Conservation (phyloP, 2,888 invertebrate genomes). For the Brachypalpus laphriformis region DNA sequence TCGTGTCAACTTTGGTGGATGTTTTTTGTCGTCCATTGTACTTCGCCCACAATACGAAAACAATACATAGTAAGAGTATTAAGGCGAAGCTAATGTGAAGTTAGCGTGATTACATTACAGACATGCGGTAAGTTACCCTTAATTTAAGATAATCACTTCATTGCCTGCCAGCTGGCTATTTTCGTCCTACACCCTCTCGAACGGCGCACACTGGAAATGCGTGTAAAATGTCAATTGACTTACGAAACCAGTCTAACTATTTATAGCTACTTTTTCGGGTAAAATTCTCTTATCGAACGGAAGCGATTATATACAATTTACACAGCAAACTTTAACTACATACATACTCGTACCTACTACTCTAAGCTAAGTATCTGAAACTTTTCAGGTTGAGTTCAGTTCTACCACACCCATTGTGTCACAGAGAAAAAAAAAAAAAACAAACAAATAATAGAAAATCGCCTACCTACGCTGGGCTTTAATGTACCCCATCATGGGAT, state of each 20-base stretch:
- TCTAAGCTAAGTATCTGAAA: background rate
- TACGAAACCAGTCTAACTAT: constrained; percentile 34
- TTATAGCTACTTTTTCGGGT: constrained; percentile 42
- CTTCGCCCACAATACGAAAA: constrained; percentile 26
- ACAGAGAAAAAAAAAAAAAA: background rate
- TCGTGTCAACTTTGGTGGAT: background rate
- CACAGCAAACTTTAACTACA: constrained; percentile 16
- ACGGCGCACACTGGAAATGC: constrained; percentile 35
- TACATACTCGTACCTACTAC: background rate
- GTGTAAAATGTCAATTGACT: constrained; percentile 57
- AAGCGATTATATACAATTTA: constrained; percentile 66
- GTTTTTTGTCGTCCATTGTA: constrained; percentile 17
- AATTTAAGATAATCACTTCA: constrained; percentile 68
- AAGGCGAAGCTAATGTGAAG: constrained; percentile 57
- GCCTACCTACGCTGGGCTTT: background rate
- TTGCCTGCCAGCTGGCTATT: constrained; percentile 68
- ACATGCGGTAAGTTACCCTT: constrained; percentile 47
- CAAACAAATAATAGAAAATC: background rate
- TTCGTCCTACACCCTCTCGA: constrained; percentile 32
- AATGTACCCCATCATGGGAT: constrained; percentile 23
- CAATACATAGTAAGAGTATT: constrained; percentile 43
- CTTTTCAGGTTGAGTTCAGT: background rate
- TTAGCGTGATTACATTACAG: constrained; percentile 48
- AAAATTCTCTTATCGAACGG: constrained; percentile 65
- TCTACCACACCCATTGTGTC: constrained; percentile 2